These are phyloP conservation scores for Pimpla rufipes DNA, from an alignment of 2,888 invertebrate genomes.

Conservation along the genomic window DNA sequence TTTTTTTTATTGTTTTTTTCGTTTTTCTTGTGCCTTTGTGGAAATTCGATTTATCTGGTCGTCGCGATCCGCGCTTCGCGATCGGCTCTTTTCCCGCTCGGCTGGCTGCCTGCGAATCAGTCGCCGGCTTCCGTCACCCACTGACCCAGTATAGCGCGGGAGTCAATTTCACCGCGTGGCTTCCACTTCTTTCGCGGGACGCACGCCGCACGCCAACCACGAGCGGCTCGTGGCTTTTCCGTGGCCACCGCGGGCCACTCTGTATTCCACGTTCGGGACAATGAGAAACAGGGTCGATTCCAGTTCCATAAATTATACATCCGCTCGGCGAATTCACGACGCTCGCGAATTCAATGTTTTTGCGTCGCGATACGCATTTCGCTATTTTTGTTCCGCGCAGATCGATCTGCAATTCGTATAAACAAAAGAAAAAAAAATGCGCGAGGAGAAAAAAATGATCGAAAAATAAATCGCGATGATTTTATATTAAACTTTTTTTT, in stretches of 20 bases:
- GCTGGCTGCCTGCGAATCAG: slow-evolving; percentile 14
- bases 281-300: slow-evolving; percentile 39
- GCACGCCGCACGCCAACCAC: background rate
- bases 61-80: slow-evolving; percentile 11
- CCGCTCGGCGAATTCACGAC: slow-evolving; percentile 9
- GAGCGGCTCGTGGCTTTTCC: slow-evolving; percentile 35
- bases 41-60: background rate
- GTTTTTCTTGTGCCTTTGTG: background rate
- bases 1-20: background rate
- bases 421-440: too few species aligned
- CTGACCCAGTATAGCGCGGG: slow-evolving; percentile 78
- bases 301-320: slow-evolving; percentile 58
- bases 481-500: too few species aligned
- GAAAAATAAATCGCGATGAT: too few species aligned
- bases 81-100: background rate
- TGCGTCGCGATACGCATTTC: background rate
- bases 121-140: slow-evolving; percentile 76
- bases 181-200: slow-evolving; percentile 46
- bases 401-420: background rate
- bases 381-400: background rate
- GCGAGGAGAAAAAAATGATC: too few species aligned
- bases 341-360: background rate
- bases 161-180: slow-evolving; percentile 78
- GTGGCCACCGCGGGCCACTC: slow-evolving; percentile 27
- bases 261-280: slow-evolving; percentile 43